Conservation (phyloP, 2,888 invertebrate species). For the Neocrepidodera transversa region DNA sequence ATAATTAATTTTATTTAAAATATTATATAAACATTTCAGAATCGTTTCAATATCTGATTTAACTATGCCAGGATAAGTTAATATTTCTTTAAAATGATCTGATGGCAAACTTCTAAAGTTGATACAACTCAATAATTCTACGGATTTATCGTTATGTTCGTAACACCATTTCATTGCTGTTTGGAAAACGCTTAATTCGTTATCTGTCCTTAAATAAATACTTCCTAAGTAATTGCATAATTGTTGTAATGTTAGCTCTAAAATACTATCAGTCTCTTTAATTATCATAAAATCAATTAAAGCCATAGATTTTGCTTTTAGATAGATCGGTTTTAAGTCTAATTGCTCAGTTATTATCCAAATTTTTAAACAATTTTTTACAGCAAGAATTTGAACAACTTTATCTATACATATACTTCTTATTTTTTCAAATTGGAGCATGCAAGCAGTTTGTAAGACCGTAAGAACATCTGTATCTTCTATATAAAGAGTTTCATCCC, state of each 20-base stretch:
- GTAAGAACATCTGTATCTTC: constrained; percentile 50
- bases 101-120: constrained; percentile 47
- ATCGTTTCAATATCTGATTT: constrained; percentile 45
- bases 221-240: constrained; percentile 56
- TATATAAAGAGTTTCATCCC: constrained; percentile 47
- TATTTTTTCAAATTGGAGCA: constrained; percentile 58
- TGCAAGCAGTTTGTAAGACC: constrained; percentile 56
- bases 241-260: constrained; percentile 51
- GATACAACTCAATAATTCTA: constrained; percentile 52
- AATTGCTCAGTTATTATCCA: constrained; percentile 53
- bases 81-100: constrained; percentile 50
- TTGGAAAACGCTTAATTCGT: constrained; percentile 56
- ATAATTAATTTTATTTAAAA: constrained; percentile 35
- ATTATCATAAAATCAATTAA: constrained; percentile 52
- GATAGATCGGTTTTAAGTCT: constrained; percentile 49
- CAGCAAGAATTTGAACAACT: constrained; percentile 44
- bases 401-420: constrained; percentile 48
- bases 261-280: constrained; percentile 48
- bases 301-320: constrained; percentile 56
- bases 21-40: constrained; percentile 45
- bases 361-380: constrained; percentile 52
- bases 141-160: constrained; percentile 43
- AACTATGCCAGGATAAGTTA: constrained; percentile 48
- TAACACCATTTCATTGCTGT: constrained; percentile 57
- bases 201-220: constrained; percentile 42